Percentiles rank a stretch among this genome's conserved stretches.
These are phyloP conservation scores for Propithecus coquereli DNA, from an alignment of 2,113 vertebrate genomes.

Conservation along the genomic window DNA sequence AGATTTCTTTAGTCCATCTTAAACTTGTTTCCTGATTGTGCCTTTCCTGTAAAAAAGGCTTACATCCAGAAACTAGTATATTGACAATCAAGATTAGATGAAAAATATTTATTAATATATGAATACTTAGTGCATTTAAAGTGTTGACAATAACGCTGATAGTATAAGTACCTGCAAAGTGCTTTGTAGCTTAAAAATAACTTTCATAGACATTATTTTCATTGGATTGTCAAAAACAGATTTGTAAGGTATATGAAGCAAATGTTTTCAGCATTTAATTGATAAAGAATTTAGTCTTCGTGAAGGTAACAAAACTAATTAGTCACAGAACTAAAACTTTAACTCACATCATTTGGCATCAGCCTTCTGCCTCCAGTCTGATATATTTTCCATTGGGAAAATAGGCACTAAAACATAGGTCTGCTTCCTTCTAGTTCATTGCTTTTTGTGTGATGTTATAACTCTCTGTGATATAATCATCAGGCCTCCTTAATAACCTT, in stretches of 20 bases:
- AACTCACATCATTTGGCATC: neutral
- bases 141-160: neutral
- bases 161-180: neutral
- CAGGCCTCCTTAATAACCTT: neutral
- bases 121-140: neutral
- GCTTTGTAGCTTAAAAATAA: slow-evolving; percentile 21
- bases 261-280: neutral
- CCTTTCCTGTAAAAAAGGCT: neutral
- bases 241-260: neutral
- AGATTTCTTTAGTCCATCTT: neutral
- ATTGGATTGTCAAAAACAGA: neutral
- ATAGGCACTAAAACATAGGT: neutral
- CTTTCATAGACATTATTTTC: neutral
- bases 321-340: neutral
- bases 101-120: neutral
- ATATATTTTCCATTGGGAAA: neutral
- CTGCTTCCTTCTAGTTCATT: neutral
- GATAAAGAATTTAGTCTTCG: neutral
- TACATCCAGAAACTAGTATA: neutral
- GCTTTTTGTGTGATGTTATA: neutral
- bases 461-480: too few species aligned
- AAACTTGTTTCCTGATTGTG: neutral
- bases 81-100: neutral
- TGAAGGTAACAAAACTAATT: neutral
- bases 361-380: neutral